These are phyloP conservation scores for Typhlichthys eigenmanni DNA, from an alignment of 2,797 vertebrate species.

Conservation along the genomic window DNA sequence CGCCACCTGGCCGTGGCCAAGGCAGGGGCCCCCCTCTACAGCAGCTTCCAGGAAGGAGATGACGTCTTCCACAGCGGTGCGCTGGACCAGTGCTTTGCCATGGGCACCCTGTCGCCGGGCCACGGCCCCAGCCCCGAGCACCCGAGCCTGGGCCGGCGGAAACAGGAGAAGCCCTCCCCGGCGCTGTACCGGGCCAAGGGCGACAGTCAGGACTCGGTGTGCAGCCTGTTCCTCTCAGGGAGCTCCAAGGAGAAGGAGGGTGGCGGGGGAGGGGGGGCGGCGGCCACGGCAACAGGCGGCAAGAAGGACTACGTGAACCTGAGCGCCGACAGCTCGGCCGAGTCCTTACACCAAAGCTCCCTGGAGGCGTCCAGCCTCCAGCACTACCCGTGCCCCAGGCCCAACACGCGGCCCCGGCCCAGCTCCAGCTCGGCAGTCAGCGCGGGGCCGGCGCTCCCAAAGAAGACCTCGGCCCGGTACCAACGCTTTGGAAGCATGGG, in stretches of 20 bases:
- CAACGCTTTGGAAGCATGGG: conserved; percentile 89
- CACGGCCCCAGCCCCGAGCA: conserved; percentile 74
- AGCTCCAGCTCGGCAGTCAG: conserved; percentile 72
- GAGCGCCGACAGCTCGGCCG: conserved; percentile 85
- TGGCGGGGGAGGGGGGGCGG: conserved; percentile 3
- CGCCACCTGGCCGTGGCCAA: conserved; percentile 82
- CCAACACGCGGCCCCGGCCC: conserved; percentile 72
- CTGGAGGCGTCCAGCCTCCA: conserved; percentile 85
- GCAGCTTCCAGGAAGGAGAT: conserved; percentile 89
- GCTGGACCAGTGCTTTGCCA: conserved; percentile 84
- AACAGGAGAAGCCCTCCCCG: conserved; percentile 78
- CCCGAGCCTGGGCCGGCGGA: conserved; percentile 70
- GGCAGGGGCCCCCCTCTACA: conserved; percentile 81
- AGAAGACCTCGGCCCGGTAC: conserved; percentile 86
- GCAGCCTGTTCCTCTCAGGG: conserved; percentile 83
- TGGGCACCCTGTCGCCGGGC: conserved; percentile 61
- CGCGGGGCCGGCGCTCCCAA: conserved; percentile 75
- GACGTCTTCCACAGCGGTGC: conserved; percentile 82
- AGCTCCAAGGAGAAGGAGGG: conserved; percentile 83
- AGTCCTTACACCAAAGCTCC: conserved; percentile 88
- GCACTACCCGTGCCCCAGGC: conserved; percentile 82
- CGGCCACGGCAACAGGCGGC: conserved; percentile 48
- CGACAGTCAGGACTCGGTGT: conserved; percentile 82
- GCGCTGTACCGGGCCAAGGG: conserved; percentile 78
- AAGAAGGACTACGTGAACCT: conserved; percentile 83